Evolutionary conservation across 92 coral and sea anemone genomes (phyloP), one percentile per base, ranked within the genome.

Genomic region (Palythoa grandis): DNA sequence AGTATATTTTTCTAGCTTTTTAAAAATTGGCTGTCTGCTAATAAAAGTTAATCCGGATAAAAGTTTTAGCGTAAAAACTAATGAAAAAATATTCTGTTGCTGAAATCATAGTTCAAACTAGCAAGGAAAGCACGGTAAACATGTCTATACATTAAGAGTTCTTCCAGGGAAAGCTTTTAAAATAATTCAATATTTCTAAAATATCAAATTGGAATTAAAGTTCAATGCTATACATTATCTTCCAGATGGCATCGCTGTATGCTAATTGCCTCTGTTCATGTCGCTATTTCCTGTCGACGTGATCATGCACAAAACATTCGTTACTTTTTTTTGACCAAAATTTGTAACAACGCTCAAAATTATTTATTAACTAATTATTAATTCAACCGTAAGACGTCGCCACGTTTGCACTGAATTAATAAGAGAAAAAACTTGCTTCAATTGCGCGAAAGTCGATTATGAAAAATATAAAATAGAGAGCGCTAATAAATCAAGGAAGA

Each of bases 231-330:
- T 58, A 0, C 24, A 22, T 29, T 29, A 48, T 69, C 47, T 25
- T 29, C 40, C 43, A 22, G 47, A 25, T 57, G 53, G 29, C 53
- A 52, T 20, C 37, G 53, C 65, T 6, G 7, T 17, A 35, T 35
- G n/a, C 54, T 60, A 61, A 79, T 8, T 63, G 68, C 25, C 69
- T 56, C 57, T 43, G 57, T 57, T 77, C 61, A 17, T 60, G 15
- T 61, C 53, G 83, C 38, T 47, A 79, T 48, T 79, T 79, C 72
- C 84, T 79, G 84, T 39, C 35, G 40, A 79, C 73, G 19, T 11
- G 73, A 79, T 79, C 57, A 78, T 68, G 82, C 52, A 77, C 38
- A 56, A 22, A 2, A 56, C 35, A 37, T 48, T 14, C 50, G 24
- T 29, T 20, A 15, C 82, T 14, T 20, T 53, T 14, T 14, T 16